phyloP scores from a whole-genome alignment of 2,113 vertebrate species.

The Microtus oregoni region DNA sequence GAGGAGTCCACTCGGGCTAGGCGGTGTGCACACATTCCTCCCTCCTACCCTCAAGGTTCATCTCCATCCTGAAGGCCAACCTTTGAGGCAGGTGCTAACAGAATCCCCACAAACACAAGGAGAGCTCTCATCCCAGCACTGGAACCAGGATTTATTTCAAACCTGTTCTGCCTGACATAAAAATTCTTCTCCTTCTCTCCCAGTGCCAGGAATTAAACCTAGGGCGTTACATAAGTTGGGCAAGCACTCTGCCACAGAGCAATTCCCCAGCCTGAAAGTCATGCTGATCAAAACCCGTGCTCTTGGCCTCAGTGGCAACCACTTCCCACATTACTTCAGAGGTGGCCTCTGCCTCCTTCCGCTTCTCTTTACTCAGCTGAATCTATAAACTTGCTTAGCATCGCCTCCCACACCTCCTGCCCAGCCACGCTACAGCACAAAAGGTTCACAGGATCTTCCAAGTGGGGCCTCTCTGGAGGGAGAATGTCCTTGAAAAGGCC shows the following conservation, averaged over 20 bases:
- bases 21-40: neutral
- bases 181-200: too few relatives aligned
- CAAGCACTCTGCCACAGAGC: neutral
- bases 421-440: neutral
- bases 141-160: neutral
- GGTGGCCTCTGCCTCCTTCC: neutral
- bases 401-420: neutral
- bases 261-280: neutral
- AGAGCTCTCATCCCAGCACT: neutral
- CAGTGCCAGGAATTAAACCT: neutral
- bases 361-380: neutral
- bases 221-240: neutral
- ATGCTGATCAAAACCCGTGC: neutral
- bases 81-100: neutral
- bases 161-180: neutral
- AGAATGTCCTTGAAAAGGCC: constrained; percentile 70
- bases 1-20: neutral
- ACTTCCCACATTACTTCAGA: neutral
- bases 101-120: neutral
- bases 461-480: neutral
- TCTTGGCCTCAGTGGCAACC: neutral
- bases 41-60: neutral
- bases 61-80: neutral
- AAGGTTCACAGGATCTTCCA: neutral
- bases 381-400: neutral